Percentiles rank a stretch among this genome's conserved stretches.
These are phyloP conservation scores for Gila orcuttii DNA, from an alignment of 2,113 vertebrate genomes.

Conservation along the genomic window DNA sequence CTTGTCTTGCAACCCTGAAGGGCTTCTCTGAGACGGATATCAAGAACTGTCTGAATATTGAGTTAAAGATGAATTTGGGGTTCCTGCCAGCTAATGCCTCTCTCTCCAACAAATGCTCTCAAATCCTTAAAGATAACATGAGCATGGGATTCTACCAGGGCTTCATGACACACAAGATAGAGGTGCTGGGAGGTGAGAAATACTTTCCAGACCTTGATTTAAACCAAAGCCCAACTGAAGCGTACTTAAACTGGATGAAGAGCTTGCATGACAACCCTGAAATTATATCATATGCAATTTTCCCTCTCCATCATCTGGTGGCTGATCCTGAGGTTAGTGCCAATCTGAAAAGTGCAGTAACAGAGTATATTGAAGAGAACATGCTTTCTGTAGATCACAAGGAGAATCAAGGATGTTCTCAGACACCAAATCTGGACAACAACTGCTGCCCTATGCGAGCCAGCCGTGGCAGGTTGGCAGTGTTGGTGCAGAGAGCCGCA, in stretches of 20 bases:
- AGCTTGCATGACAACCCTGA: conserved; percentile 75
- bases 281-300: conserved; percentile 74
- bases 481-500: conserved; percentile 69
- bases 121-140: conserved; percentile 71
- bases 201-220: conserved; percentile 74
- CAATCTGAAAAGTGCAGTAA: conserved; percentile 66
- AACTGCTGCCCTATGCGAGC: conserved; percentile 76
- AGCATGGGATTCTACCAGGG: conserved; percentile 76
- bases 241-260: conserved; percentile 74
- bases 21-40: conserved; percentile 72
- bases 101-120: conserved; percentile 70
- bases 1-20: conserved; percentile 76
- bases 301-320: conserved; percentile 75
- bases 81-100: conserved; percentile 71
- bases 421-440: conserved; percentile 71
- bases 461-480: conserved; percentile 67
- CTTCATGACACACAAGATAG: conserved; percentile 76
- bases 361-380: conserved; percentile 73
- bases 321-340: conserved; percentile 65
- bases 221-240: conserved; percentile 66
- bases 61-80: conserved; percentile 72
- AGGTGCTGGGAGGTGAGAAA: conserved; percentile 74
- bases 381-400: conserved; percentile 62
- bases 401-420: conserved; percentile 66
- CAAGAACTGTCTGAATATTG: conserved; percentile 76